These are phyloP conservation scores for Amiota communis DNA, from an alignment of 2,888 invertebrate species.

Conservation along the genomic window DNA sequence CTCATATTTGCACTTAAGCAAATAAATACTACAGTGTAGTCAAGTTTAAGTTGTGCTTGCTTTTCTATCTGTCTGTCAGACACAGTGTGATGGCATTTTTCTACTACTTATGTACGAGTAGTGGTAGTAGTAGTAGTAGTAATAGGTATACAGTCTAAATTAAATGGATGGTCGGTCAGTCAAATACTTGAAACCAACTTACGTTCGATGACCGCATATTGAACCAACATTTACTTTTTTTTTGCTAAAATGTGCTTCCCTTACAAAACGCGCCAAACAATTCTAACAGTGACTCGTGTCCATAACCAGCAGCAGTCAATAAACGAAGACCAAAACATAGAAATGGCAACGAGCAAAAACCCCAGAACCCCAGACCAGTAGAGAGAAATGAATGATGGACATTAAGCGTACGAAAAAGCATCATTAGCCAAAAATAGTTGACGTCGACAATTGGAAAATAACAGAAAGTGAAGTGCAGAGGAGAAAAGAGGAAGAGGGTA, in stretches of 20 bases:
- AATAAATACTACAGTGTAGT: slow-evolving; percentile 50
- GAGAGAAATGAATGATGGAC: slow-evolving; percentile 63
- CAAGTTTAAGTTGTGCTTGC: neutral
- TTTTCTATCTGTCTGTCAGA: slow-evolving; percentile 9
- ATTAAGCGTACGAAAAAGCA: slow-evolving; percentile 58
- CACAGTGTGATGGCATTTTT: slow-evolving; percentile 20
- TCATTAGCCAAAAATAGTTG: slow-evolving; percentile 67
- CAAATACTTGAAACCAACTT: no score
- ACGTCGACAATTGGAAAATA: slow-evolving; percentile 29
- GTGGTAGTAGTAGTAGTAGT: no score
- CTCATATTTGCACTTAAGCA: slow-evolving; percentile 68
- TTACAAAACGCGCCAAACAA: slow-evolving; percentile 10
- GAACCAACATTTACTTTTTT: no score
- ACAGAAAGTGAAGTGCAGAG: no score
- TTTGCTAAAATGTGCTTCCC: no score
- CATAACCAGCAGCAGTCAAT: slow-evolving; percentile 61
- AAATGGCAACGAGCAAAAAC: neutral
- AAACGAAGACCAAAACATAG: slow-evolving; percentile 63
- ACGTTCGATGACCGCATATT: no score
- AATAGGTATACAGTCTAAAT: no score
- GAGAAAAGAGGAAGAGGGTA: no score
- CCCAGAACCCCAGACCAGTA: neutral
- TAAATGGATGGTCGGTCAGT: no score
- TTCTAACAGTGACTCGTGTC: slow-evolving; percentile 65
- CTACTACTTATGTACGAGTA: no score